Base-by-base conservation (phyloP, 2,797 vertebrate species). In the Halcyon chelicuti region DNA sequence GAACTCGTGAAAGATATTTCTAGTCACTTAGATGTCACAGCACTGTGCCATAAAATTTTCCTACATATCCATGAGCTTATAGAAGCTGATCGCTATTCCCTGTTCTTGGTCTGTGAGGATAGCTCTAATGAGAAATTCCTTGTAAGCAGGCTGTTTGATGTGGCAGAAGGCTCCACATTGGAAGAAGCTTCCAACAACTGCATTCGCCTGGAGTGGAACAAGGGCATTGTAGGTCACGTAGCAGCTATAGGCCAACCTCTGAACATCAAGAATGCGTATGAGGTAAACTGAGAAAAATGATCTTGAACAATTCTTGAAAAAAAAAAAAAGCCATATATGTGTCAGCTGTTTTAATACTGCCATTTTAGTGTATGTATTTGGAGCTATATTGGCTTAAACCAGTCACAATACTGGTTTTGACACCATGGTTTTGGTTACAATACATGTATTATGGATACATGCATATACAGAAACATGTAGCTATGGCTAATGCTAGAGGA, bases 41-140 rank as follows among this genome's bases (percentile, higher is more conserved):
- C 99, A 0, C 99, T 99, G 86, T 99, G 99, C 96, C 99, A 99
- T 97, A 99, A 99, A 97, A 99, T 99, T 96, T 99, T 99, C 98
- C 98, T 99, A 20, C 99, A 99, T 85, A 99, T 99, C 98, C 99
- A 99, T 3, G 99, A 99, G 97, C 98, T 99, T 81, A 99, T 99
- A 28, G 98, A 98, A 0, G 99, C 99, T 0, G 99, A 99, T 96
- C 99, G 99, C 90, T 99, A 99, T 89, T 99, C 99, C 3, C 98
- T 99, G 40, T 99, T 99, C 97, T 97, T 99, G 95, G 99, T 99
- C 72, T 98, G 99, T 7, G 99, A 99, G 97, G 99, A 99, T 97
- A 99, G 99, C 97, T 99, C 99, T 68, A 99, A 99, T 10, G 98
- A 98, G 91, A 99, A 99, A 98, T 99, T 99, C 96, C 97, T 99